Base-by-base conservation (phyloP, 2,888 invertebrate genomes). In the Hirtodrosophila trivittata region DNA sequence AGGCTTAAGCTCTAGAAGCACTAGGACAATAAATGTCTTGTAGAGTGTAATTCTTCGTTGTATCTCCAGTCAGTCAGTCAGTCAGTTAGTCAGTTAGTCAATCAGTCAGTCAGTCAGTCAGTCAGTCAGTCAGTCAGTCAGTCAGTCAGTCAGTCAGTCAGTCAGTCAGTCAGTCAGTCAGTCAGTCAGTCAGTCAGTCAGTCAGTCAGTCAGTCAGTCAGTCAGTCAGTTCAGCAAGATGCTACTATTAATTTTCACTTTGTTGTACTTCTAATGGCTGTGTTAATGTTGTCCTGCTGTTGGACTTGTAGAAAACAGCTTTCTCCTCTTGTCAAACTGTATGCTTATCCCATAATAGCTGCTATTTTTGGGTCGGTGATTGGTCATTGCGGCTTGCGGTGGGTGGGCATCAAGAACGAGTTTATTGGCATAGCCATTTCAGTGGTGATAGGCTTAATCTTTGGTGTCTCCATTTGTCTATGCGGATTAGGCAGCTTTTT, bases 311-410 rank as follows among this genome's bases (percentile, higher is more conserved):
- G 95, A 95, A 86, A 93, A 94, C 87, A 95, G 94, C 66, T 93
- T 94, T n/a, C 93, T 95, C 2, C 92, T 93, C 50, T 91, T 95
- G 6, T 94, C 95, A 6, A 95, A 95, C 59, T 95, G 95, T 82
- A 95, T 95, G 95, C 92, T 95, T 26, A 94, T 95, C 95, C 95
- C 3, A 94, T 95, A 65, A 93, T 95, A 86, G 95, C 95, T 0
- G 93, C 93, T 8, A 94, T 94, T 0, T 93, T 95, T 77, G 95
- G 95, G 0, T 92, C 93, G 8, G 94, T 94, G 1, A 94, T 95
- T 10, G 91, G 92, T 13, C 94, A 95, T 83, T 89, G 91, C 8
- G 91, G 92, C 0, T 91, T 95, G 6, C 92, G 93, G 68, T 92
- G 92, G 68, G 92, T 94, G 73, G 95, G 95, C 0, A 89, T 95